These are phyloP conservation scores for Anhinga anhinga DNA, from an alignment of 2,113 vertebrate genomes.

Conservation along the genomic window DNA sequence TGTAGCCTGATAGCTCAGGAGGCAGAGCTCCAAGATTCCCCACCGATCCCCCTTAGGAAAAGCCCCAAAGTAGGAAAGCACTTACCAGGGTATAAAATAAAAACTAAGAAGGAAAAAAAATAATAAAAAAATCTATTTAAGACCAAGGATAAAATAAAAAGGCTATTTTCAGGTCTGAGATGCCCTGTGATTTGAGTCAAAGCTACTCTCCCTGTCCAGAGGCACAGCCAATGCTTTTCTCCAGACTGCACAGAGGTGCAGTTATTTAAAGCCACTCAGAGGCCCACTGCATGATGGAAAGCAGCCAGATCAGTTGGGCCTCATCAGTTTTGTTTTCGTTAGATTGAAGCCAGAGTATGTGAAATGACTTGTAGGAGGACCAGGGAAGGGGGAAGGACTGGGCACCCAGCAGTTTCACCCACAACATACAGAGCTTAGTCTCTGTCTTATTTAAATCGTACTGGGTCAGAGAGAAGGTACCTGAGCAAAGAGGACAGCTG, in stretches of 20 bases:
- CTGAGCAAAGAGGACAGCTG: neutral
- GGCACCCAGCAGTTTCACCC: neutral
- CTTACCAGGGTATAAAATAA: neutral
- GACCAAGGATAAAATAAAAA: neutral
- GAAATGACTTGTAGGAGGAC: conserved; percentile 26
- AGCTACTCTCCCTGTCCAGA: neutral
- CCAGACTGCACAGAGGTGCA: conserved; percentile 1
- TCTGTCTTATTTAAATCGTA: neutral
- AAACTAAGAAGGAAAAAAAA: neutral
- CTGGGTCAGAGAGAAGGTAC: neutral
- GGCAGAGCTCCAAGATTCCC: conserved; percentile 71
- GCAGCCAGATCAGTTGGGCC: conserved; percentile 56
- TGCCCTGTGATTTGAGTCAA: neutral
- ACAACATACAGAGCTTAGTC: neutral
- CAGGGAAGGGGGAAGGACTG: neutral
- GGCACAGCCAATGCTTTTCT: neutral
- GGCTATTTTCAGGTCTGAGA: neutral
- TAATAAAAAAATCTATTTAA: neutral
- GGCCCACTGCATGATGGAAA: conserved; percentile 39
- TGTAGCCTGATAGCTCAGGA: conserved; percentile 66
- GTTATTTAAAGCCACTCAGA: conserved; percentile 56
- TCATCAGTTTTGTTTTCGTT: conserved; percentile 22
- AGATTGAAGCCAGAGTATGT: conserved; percentile 46
- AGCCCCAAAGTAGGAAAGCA: conserved; percentile 22
- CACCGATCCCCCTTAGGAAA: neutral